Base-by-base conservation (phyloP, 2,797 vertebrate genomes). In the Emys orbicularis region DNA sequence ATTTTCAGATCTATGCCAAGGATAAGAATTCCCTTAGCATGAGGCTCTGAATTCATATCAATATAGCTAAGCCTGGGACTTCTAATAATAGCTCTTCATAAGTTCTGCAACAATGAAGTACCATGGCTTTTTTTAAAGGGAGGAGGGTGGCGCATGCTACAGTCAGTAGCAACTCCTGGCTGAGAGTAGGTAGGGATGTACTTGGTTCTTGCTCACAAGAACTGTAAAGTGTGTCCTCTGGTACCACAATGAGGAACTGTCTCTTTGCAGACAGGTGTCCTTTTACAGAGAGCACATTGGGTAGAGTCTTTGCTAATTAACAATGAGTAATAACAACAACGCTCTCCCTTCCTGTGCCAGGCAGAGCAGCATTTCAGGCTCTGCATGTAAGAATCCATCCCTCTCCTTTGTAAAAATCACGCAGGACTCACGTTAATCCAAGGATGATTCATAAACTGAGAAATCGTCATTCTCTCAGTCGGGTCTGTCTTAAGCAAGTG, bases 401-500 rank as follows among this genome's bases (percentile, higher is more conserved):
- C 7, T 52, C 52, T 81, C 56, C 2, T 2, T 74, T 53, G 3
- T 21, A 74, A 47, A 8, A 86, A 87, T 77, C 54, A 87, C 16
- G 2, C 2, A 19, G 84, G 47, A 95, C 99, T 99, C 97, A 99
- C 99, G 9, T 99, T 99, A 97, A 99, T 99, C 99, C 99, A 99
- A 53, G 99, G 98, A 88, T 99, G 99, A 98, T 99, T 99, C 99
- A 99, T 99, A 89, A 99, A 99, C 65, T 99, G 99, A 82, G 98
- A 98, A 97, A 99, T 99, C 94, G 99, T 99, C 99, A 99, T 99
- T 96, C 99, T 98, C 98, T 99, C 99, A 0, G 99, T 99, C 21
- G 99, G 99, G 96, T 99, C 99, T 0, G 99, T 99, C 98, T 99
- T 99, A 97, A 99, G 98, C 29, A 99, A 98, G 87, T 99, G 99